Evolutionary conservation across 2,797 vertebrate genomes (phyloP).

Genomic region (Odontamblyopus rebecca): DNA sequence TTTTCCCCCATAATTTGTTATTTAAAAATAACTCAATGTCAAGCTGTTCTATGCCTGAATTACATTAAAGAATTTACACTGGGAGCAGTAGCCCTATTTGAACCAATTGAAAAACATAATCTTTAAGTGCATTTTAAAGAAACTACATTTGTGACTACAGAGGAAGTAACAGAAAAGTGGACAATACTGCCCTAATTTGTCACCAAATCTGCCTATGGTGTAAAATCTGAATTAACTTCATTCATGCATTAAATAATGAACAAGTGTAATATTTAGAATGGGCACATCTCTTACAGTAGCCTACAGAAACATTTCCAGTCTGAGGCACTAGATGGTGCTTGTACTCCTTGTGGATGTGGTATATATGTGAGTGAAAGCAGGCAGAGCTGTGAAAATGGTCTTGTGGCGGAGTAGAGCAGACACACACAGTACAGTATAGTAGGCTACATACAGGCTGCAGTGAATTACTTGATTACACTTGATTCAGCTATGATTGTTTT

Average conservation of each 20-base stretch:
- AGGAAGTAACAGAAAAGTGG: background rate
- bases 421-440: slow-evolving; percentile 36
- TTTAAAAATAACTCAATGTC: background rate
- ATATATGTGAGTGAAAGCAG: slow-evolving; percentile 31
- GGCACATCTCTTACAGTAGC: slow-evolving; percentile 22
- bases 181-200: background rate
- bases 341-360: slow-evolving; percentile 79
- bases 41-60: background rate
- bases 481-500: slow-evolving; percentile 67
- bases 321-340: slow-evolving; percentile 96
- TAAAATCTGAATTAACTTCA: background rate
- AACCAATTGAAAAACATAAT: background rate
- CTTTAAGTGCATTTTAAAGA: background rate
- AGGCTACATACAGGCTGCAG: slow-evolving; percentile 30
- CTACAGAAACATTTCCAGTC: slow-evolving; percentile 78
- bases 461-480: slow-evolving; percentile 65
- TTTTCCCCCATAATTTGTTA: background rate
- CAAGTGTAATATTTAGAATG: background rate
- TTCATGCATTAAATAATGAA: background rate
- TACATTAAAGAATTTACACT: background rate
- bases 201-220: background rate
- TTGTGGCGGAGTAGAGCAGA: slow-evolving; percentile 34
- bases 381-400: slow-evolving; percentile 32
- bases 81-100: background rate
- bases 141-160: background rate